Percentiles rank a stretch among this genome's conserved stretches.
These are phyloP conservation scores for Diachasmimorpha longicaudata DNA, from an alignment of 1,140 invertebrate genomes.

Conservation along the genomic window DNA sequence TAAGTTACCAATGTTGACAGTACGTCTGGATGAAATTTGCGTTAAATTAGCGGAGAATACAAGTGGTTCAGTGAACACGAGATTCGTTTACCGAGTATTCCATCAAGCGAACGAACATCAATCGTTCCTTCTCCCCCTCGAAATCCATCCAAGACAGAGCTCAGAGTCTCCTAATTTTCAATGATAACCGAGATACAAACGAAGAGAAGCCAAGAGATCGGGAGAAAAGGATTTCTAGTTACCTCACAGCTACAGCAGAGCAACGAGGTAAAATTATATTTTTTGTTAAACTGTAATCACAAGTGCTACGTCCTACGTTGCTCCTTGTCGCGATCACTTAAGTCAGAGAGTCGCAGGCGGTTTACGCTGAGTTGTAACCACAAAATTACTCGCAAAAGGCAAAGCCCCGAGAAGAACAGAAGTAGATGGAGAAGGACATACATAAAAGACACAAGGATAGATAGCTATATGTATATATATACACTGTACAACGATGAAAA, in stretches of 20 bases:
- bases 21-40: neutral
- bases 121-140: neutral
- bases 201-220: no score
- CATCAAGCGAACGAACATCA: neutral
- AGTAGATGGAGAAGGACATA: conserved; percentile 17
- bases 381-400: conserved; percentile 28
- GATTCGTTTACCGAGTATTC: neutral
- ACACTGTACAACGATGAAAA: neutral
- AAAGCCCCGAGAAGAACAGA: conserved; percentile 13
- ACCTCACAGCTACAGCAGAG: neutral
- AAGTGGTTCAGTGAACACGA: neutral
- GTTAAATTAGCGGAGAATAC: neutral
- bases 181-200: neutral
- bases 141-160: neutral
- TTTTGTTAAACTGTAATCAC: conserved; percentile 19
- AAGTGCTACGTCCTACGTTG: neutral
- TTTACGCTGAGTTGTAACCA: conserved; percentile 29
- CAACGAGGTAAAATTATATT: neutral
- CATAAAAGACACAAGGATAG: neutral
- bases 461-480: no score
- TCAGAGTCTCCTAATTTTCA: neutral
- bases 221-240: neutral
- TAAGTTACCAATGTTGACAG: neutral
- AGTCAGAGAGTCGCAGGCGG: conserved; percentile 22
- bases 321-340: conserved; percentile 32